Evolutionary conservation across 2,113 vertebrate species (phyloP), one percentile per base, ranked within the genome.

Genomic region (Taxidea taxus): DNA sequence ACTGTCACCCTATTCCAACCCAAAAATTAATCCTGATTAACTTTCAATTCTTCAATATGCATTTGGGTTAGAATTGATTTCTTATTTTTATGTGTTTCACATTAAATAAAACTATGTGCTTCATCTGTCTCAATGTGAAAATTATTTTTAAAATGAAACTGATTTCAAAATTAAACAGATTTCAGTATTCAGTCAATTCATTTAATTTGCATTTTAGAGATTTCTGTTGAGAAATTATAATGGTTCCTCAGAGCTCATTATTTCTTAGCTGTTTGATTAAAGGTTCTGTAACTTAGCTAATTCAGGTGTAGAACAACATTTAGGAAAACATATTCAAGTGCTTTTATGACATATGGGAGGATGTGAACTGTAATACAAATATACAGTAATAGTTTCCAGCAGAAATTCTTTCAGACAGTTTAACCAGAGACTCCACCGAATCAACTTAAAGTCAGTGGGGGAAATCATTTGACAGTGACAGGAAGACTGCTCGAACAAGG

Each of bases 131-230:
- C 98, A 97, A 92, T 95, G 92, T 97, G 96, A 98, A 98, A 97
- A 97, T 97, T 98, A 98, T 98, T 98, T 98, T 74, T 97, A 97
- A 99, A 31, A 92, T 96, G 95, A 98, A 98, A 97, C 96, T 97
- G 97, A 98, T 98, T 98, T 98, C 96, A 98, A 98, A 98, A 98
- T 98, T 98, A 98, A 98, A 98, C 95, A 98, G 81, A 97, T 98
- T 98, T 98, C 98, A 99, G 91, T 98, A 94, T 98, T 98, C 97
- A 93, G 93, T 98, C 97, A 98, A 97, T 98, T 98, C 98, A 97
- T 97, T 98, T 97, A 94, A 97, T 96, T 97, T 98, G 75, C 97
- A 97, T 98, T 98, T 98, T 88, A 98, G 97, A 98, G 86, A 98
- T 97, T 95, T 98, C 87, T 97, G 90, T 90, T 97, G 89, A 98